Evolutionary conservation across 2,113 vertebrate genomes (phyloP).

Genomic region (Phrynosoma blainvillii): DNA sequence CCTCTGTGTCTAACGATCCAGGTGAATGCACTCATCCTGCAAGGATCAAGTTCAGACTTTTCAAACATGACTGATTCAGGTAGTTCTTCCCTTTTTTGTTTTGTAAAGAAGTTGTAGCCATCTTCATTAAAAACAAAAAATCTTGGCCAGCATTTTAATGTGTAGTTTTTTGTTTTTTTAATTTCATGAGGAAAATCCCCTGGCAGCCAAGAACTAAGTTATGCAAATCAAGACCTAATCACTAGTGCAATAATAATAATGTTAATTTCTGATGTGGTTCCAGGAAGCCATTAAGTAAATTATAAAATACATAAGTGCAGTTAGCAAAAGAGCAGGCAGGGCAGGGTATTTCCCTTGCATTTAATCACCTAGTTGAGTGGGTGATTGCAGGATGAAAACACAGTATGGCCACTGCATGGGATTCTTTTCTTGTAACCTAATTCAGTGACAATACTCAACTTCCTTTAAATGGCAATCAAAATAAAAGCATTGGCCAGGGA

Average conservation of each 20-base stretch:
- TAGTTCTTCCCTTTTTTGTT: not conserved
- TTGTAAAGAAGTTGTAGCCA: not conserved
- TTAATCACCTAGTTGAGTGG: slow-evolving; percentile 24
- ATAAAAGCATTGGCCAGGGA: slow-evolving; percentile 20
- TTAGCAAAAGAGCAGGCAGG: slow-evolving; percentile 15
- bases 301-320: slow-evolving; percentile 9
- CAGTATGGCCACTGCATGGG: not conserved
- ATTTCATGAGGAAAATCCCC: slow-evolving; percentile 1
- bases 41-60: not conserved
- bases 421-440: slow-evolving; percentile 28
- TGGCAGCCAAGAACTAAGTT: not conserved
- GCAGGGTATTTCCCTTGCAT: slow-evolving; percentile 24
- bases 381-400: slow-evolving; percentile 33
- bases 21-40: not conserved
- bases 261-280: slow-evolving; percentile 8
- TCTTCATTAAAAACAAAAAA: not conserved
- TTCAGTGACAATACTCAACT: slow-evolving; percentile 24
- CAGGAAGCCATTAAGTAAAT: not conserved
- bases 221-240: slow-evolving; percentile 8
- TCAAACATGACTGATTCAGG: not conserved
- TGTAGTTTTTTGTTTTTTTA: not conserved
- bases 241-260: slow-evolving; percentile 1
- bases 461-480: slow-evolving; percentile 34
- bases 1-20: not conserved
- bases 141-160: not conserved